phyloP scores from a whole-genome alignment of 1,140 invertebrate species.

The Wasmannia auropunctata region DNA sequence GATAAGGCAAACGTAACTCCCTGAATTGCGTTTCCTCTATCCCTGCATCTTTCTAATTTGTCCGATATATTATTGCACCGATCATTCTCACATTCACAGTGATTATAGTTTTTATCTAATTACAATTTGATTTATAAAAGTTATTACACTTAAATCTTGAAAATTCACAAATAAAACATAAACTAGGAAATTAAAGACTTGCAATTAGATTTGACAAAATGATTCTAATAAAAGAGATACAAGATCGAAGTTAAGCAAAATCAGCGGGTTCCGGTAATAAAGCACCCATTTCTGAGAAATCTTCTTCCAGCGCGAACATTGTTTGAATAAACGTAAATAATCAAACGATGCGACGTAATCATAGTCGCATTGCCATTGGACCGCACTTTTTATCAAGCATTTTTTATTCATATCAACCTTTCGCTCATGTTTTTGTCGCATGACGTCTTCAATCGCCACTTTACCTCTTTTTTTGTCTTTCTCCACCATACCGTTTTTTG shows the following conservation, averaged over 20 bases:
- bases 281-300: not conserved
- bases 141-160: not conserved
- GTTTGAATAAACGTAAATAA: too few species aligned
- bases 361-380: not conserved
- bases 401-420: conserved; percentile 1
- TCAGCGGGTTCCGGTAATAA: not conserved
- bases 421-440: not conserved
- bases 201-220: not conserved
- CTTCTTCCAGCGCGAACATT: not conserved
- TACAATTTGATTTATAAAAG: not conserved
- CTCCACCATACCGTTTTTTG: not conserved
- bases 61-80: too few species aligned
- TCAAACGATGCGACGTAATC: not conserved
- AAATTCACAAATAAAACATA: not conserved
- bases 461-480: not conserved
- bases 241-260: not conserved
- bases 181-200: not conserved
- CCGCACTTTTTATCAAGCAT: not conserved
- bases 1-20: not conserved
- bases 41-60: not conserved
- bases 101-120: not conserved
- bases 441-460: not conserved
- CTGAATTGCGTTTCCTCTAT: not conserved
- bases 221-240: not conserved
- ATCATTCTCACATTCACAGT: not conserved